Base-by-base conservation (phyloP, 2,113 vertebrate species). In the Sebastes fasciatus region DNA sequence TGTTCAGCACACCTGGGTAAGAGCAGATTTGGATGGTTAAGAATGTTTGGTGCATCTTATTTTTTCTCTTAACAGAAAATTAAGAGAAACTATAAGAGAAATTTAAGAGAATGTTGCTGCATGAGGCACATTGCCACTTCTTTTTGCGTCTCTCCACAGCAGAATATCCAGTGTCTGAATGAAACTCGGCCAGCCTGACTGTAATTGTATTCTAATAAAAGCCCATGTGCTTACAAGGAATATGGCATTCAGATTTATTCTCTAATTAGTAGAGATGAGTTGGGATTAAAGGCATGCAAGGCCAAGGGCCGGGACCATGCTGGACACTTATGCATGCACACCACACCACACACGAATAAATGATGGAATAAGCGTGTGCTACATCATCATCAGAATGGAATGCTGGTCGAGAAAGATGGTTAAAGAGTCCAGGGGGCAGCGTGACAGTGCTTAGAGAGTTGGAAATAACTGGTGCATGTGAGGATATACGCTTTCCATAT, bases 201-300 rank as follows among this genome's bases (percentile, higher is more conserved):
- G 34, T 34, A 34, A 34, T 34, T 34, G 34, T 34, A 34, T 34
- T 34, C 34, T 34, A 34, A 34, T 34, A 34, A 34, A 34, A 34
- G 34, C 34, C 34, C 34, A 34, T 34, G 34, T 34, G 34, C 34
- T 34, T 34, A 34, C 34, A 34, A 34, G 34, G 34, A 34, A 34
- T 34, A 34, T 34, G 34, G 34, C 34, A 66, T 67, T 74, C 58
- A 70, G 51, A 74, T 80, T 71, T 68, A 80, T 80, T 83, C 74
- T 83, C 79, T 83, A 89, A 92, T 92, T 90, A 90, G 76, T 70
- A 61, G 54, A 67, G 62, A 88, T 79, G 77, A 73, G 54, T 74
- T 8, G 1, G 58, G 63, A 79, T 86, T 78, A 75, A 85, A 89
- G 23, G 68, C 82, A 51, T 48, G 77, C 26, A 46, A 34, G 0